phyloP scores from a whole-genome alignment of 2,888 invertebrate genomes.

The Acronicta aceris region DNA sequence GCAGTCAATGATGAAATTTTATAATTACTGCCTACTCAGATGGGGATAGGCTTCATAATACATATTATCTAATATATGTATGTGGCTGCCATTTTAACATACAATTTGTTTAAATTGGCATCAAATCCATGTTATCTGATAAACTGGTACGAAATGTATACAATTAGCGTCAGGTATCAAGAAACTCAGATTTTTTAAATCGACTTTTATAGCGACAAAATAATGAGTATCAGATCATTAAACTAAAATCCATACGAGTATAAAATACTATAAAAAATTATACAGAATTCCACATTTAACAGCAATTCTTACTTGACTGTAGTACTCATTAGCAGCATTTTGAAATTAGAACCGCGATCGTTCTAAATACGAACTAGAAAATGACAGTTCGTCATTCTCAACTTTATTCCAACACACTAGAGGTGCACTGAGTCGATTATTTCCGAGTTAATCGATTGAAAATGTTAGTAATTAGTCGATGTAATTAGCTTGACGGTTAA shows the following conservation, averaged over 20 bases:
- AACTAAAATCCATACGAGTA: not conserved
- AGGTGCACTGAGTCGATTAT: slow-evolving; percentile 35
- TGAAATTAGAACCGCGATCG: slow-evolving; percentile 27
- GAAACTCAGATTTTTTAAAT: slow-evolving; percentile 9
- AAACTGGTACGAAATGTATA: not conserved
- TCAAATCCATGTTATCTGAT: not conserved
- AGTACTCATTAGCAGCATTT: slow-evolving; percentile 27
- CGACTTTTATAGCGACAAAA: slow-evolving; percentile 20
- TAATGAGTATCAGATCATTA: slow-evolving; percentile 25
- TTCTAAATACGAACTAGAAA: slow-evolving; percentile 27
- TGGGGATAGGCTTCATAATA: no score
- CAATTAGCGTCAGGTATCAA: no score
- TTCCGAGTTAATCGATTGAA: slow-evolving; percentile 46
- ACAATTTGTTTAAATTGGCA: not conserved
- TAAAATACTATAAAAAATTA: not conserved
- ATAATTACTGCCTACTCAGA: no score
- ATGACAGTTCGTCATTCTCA: slow-evolving; percentile 25
- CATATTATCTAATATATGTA: no score
- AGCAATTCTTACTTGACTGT: slow-evolving; percentile 19
- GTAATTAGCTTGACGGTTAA: slow-evolving; percentile 45
- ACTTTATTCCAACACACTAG: slow-evolving; percentile 33
- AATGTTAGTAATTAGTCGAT: slow-evolving; percentile 50
- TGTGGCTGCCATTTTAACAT: no score
- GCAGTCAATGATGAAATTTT: no score
- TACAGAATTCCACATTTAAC: slow-evolving; percentile 13